phyloP scores from a whole-genome alignment of 2,888 invertebrate species.

The Epsilonema sp. region DNA sequence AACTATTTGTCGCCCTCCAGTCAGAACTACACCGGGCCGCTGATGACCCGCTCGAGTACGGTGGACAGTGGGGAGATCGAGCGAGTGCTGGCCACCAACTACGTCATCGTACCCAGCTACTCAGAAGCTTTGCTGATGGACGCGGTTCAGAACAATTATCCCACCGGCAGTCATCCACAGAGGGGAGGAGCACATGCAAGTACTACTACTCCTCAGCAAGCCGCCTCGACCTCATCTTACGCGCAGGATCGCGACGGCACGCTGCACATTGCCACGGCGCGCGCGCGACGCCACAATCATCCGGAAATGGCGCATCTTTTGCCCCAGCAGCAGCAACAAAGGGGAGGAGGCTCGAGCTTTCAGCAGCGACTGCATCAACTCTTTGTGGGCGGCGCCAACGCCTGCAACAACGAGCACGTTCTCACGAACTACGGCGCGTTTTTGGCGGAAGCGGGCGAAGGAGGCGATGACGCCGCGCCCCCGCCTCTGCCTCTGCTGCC shows the following conservation, averaged over 20 bases:
- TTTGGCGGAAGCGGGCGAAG: too few relatives aligned
- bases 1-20: slow-evolving; percentile 30
- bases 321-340: slow-evolving; percentile 9
- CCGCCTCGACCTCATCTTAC: too few relatives aligned
- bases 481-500: not conserved
- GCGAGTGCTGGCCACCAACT: slow-evolving; percentile 44
- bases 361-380: too few relatives aligned
- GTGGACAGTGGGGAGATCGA: slow-evolving; percentile 47
- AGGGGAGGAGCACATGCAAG: too few relatives aligned
- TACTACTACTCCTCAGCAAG: too few relatives aligned
- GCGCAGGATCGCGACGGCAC: slow-evolving; percentile 15
- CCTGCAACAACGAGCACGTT: slow-evolving; percentile 3
- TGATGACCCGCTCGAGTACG: slow-evolving; percentile 42
- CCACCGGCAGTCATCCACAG: too few relatives aligned
- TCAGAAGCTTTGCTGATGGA: slow-evolving; percentile 50
- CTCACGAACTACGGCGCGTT: slow-evolving; percentile 10
- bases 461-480: too few relatives aligned
- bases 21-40: slow-evolving; percentile 25
- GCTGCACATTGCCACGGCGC: slow-evolving; percentile 17
- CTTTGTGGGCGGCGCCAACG: too few relatives aligned
- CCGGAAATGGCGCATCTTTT: slow-evolving; percentile 10
- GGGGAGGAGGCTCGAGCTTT: slow-evolving; percentile 7
- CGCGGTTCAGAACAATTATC: too few relatives aligned
- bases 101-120: slow-evolving; percentile 52
- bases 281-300: not conserved